Evolutionary conservation across 30 jellyfish, hydroid and myxozoan genomes (phyloP), one percentile per base, ranked within the genome.

Genomic region (Catostylus mosaicus): DNA sequence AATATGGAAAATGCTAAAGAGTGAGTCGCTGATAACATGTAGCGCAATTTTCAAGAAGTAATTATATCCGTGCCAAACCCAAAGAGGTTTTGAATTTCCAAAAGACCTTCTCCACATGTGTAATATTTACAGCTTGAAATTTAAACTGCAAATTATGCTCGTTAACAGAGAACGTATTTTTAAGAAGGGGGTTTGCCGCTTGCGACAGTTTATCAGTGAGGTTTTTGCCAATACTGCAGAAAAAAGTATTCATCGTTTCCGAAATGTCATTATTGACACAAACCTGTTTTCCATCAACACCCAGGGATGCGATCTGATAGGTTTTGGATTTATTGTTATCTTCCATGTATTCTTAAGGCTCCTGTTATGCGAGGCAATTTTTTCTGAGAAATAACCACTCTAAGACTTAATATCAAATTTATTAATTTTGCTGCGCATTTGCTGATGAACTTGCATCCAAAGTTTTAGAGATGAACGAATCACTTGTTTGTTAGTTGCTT

Each of bases 391-490:
- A 40, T 5, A 31, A 5, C 34, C 71, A 19, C 43, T 75, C 73
- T 69, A 29, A 12, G 34, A 69, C 16, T 69, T 73, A 11, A 31
- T 30, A 69, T 69, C 34, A 12, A 69, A 45, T 37, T 30, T 9
- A 69, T 69, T 69, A 29, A 29, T 27, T 30, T 27, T 69, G 67
- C 34, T 69, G 30, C 64, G 82, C 10, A 37, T 45, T 34, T 32
- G 82, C 38, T 34, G 30, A 45, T 69, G 34, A 69, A 73, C 82
- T 35, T 31, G 37, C 82, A 69, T 69, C 82, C n/a, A 69, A 37
- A 36, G 34, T 37, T n/a, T 37, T 31, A 59, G 82, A 69, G 19
- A 26, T 69, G 67, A 35, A 59, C 73, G 32, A 11, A 69, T 26
- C n/a, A 73, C 71, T 35, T 9, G 67, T 45, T 35, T 40, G 54